Base-by-base conservation (phyloP, 2,888 invertebrate species). In the Meliscaeva auricollis region DNA sequence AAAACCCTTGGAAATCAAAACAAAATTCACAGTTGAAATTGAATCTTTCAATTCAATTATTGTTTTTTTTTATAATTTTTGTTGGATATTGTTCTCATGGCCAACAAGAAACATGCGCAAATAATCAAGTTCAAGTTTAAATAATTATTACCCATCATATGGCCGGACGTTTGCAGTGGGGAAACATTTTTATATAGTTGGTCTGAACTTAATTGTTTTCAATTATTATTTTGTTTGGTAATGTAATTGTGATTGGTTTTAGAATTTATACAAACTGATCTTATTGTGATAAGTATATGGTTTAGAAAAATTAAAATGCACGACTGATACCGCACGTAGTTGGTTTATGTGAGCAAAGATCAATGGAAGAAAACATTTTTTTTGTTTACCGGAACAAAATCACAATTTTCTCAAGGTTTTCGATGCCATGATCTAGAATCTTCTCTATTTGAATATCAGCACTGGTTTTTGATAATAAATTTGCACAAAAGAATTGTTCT, bases 51-150 rank as follows among this genome's bases (percentile, higher is more conserved):
- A 38, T 1, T 20, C 0, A n/a, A 11, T 52, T 11, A n/a, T 7
- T 13, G 13, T 41, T 56, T 32, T 8, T 54, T 3, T 17, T 56
- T 11, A 6, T 26, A 26, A 26, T 26, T 26, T 26, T 26, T 26
- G 4, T 26, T 3, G 26, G 4, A 3, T 30, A 15, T 30, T 8
- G 7, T 41, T 60, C n/a, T n/a, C 60, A 60, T 38, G 41, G 22
- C 13, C 60, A 38, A 22, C 13, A 41, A 5, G 4, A 22, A 22
- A 60, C 22, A 22, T 8, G 38, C 60, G 7, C 17, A 38, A 60
- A 22, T n/a, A 11, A 60, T 60, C 22, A 60, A 41, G 38, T 60
- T 60, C 60, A 60, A 60, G 60, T 22, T 32, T 22, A 41, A 41
- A 22, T 13, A 15, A 35, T 26, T 3, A 26, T 4, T 26, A 26